Percentiles rank a stretch among this genome's conserved stretches.
Conservation (phyloP, 2,113 vertebrate species). For the Psittacara wagleri region DNA sequence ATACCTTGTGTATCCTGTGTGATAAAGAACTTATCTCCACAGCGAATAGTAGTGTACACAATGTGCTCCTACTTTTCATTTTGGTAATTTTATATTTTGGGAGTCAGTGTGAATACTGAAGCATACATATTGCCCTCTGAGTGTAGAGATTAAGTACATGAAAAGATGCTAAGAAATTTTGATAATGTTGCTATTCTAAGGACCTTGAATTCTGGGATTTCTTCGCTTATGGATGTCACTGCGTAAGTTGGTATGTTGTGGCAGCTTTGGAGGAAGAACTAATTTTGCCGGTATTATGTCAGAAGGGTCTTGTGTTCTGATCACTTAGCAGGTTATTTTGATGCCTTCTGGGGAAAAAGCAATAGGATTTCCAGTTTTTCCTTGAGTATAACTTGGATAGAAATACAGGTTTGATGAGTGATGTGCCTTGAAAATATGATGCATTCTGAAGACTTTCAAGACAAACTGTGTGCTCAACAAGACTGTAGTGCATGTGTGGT, state of each 20-base stretch:
- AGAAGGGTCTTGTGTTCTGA: background rate
- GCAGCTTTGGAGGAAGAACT: background rate
- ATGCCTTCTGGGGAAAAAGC: background rate
- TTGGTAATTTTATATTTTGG: background rate
- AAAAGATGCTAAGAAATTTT: background rate
- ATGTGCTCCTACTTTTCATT: background rate
- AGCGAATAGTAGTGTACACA: background rate
- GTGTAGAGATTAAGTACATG: background rate
- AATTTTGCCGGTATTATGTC: background rate
- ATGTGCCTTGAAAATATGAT: background rate
- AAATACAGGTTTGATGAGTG: background rate
- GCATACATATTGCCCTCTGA: background rate
- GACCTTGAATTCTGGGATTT: background rate
- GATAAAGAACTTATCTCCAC: background rate
- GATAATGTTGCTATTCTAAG: background rate
- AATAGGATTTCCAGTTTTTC: background rate
- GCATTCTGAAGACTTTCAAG: background rate
- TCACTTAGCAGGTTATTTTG: background rate
- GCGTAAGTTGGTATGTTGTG: background rate
- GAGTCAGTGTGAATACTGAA: background rate
- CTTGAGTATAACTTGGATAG: background rate
- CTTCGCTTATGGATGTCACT: background rate
- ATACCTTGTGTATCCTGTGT: background rate
- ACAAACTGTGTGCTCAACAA: background rate
- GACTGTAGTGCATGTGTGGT: background rate